These are phyloP conservation scores for Petroica traversi DNA, from an alignment of 2,113 vertebrate genomes.

Conservation along the genomic window DNA sequence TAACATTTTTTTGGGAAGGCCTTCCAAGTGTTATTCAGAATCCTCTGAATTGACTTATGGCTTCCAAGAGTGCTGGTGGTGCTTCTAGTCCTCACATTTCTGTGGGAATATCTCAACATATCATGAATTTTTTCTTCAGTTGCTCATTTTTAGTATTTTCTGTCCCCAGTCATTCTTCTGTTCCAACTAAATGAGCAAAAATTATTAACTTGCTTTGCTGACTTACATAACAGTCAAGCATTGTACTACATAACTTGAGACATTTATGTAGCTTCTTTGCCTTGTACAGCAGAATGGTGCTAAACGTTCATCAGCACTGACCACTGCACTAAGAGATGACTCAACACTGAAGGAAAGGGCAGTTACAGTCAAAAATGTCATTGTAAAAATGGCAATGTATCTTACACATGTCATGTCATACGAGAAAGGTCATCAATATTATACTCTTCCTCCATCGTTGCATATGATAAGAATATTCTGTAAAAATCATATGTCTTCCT, in stretches of 20 bases:
- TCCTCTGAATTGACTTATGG: neutral
- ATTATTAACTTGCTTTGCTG: neutral
- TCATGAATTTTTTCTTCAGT: neutral
- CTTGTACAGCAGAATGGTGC: neutral
- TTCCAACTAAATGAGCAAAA: neutral
- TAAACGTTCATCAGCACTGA: neutral
- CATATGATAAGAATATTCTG: neutral
- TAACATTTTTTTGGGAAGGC: neutral
- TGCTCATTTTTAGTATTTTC: neutral
- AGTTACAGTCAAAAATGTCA: neutral
- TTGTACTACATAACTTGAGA: neutral
- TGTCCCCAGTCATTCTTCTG: neutral
- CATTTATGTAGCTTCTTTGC: neutral
- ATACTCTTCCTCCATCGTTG: neutral
- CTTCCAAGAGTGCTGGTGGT: neutral
- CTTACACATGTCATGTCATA: neutral
- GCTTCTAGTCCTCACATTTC: neutral
- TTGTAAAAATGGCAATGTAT: neutral
- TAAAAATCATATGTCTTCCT: neutral
- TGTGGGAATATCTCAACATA: neutral
- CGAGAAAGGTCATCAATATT: neutral
- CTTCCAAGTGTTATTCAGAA: neutral
- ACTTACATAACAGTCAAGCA: neutral
- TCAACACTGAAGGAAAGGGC: neutral
- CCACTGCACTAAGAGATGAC: neutral